These are phyloP conservation scores for Dryomyza anilis DNA, from an alignment of 2,888 invertebrate species.

Conservation along the genomic window DNA sequence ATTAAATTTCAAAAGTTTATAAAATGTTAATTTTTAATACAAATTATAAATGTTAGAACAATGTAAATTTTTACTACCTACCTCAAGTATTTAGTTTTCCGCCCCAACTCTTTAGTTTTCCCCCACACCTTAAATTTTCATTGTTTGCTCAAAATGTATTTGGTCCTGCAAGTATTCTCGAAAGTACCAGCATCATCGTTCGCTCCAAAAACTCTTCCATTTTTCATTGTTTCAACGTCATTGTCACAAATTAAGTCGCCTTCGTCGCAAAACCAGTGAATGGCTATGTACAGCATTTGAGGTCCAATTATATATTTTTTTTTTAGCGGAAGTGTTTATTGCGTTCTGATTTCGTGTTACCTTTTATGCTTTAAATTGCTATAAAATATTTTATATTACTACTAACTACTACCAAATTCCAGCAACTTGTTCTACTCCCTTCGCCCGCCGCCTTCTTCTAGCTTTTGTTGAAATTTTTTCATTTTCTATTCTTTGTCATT, in stretches of 20 bases:
- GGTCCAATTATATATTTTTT: constrained; percentile 20
- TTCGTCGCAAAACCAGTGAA: not conserved
- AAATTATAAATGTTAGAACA: too few species aligned
- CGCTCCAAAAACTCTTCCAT: not conserved
- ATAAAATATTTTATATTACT: too few species aligned
- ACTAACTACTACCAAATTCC: too few species aligned
- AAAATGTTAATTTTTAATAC: too few species aligned
- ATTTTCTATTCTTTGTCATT: not conserved
- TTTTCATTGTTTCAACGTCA: not conserved
- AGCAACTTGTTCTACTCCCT: not conserved
- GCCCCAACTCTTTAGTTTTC: too few species aligned
- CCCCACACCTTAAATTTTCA: too few species aligned
- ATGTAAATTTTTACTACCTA: too few species aligned
- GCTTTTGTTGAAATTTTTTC: not conserved
- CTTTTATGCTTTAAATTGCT: not conserved
- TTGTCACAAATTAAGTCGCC: not conserved
- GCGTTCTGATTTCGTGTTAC: not conserved
- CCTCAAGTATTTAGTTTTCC: too few species aligned
- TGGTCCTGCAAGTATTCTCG: not conserved
- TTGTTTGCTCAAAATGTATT: too few species aligned
- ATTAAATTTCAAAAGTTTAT: too few species aligned
- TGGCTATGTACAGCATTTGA: not conserved
- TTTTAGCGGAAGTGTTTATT: constrained; percentile 15
- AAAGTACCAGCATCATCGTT: not conserved
- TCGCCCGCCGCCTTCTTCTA: not conserved